These are phyloP conservation scores for Entosphenus tridentatus DNA, from an alignment of 2,113 vertebrate species.

Conservation along the genomic window DNA sequence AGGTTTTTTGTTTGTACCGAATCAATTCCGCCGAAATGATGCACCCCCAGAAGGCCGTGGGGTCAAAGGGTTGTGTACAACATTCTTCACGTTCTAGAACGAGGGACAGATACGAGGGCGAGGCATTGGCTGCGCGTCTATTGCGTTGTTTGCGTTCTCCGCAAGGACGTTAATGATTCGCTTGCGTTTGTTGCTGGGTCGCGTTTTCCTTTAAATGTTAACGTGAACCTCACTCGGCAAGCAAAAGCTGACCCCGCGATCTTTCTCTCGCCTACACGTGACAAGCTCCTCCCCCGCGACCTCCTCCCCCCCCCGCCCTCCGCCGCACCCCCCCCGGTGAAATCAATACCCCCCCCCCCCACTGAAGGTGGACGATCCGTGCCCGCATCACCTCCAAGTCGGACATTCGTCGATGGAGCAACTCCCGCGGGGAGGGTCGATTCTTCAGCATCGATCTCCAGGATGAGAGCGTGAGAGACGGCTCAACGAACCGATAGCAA, in stretches of 20 bases:
- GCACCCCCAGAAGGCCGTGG: too few relatives aligned
- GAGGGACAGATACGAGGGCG: too few relatives aligned
- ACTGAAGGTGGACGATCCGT: conserved; percentile 66
- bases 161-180: conserved; percentile 7
- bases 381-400: conserved; percentile 81
- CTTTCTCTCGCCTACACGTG: neutral
- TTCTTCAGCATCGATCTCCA: conserved; percentile 83
- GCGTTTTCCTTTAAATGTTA: neutral
- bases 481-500: too few relatives aligned
- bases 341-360: neutral
- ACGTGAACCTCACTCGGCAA: conserved; percentile 1
- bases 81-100: too few relatives aligned
- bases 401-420: conserved; percentile 77
- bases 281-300: neutral
- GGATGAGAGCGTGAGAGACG: conserved; percentile 62
- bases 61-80: too few relatives aligned
- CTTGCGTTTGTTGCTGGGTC: conserved; percentile 3
- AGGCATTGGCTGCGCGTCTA: too few relatives aligned
- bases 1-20: too few relatives aligned
- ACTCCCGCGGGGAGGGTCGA: conserved; percentile 79
- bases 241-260: neutral
- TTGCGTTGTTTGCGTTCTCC: too few relatives aligned
- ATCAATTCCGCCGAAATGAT: too few relatives aligned
- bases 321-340: neutral
- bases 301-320: conserved; percentile 1